Percentiles rank a stretch among this genome's conserved stretches.
Evolutionary conservation across 2,888 invertebrate genomes (phyloP).

Genomic region (Drosophila ustulata): DNA sequence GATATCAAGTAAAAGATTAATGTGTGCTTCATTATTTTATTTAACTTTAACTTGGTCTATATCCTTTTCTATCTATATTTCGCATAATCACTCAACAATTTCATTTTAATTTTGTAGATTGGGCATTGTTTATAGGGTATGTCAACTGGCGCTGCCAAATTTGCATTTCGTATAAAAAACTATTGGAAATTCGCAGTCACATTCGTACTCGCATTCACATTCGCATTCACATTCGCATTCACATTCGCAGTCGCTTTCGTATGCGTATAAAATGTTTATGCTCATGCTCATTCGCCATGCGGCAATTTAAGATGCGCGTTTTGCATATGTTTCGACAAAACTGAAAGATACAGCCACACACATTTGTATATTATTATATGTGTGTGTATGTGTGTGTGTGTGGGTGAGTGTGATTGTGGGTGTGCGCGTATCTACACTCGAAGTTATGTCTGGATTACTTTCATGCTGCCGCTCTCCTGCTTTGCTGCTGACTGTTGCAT

Average conservation of each 20-base stretch:
- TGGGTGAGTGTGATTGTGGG: neutral
- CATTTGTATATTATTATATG: neutral
- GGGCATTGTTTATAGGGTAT: slow-evolving; percentile 5
- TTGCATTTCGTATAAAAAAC: slow-evolving; percentile 40
- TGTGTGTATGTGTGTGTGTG: neutral
- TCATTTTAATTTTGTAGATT: neutral
- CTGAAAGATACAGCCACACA: slow-evolving; percentile 25
- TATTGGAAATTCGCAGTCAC: slow-evolving; percentile 26
- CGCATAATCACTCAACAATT: too few species aligned
- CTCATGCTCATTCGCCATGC: slow-evolving; percentile 39
- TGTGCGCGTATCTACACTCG: neutral
- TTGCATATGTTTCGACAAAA: slow-evolving; percentile 56
- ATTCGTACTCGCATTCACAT: slow-evolving; percentile 12
- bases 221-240: neutral
- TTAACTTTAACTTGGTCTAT: neutral
- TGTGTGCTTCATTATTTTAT: neutral
- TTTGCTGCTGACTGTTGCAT: slow-evolving; percentile 42
- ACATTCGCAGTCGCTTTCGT: neutral
- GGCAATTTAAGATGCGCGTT: slow-evolving; percentile 44
- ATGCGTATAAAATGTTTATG: slow-evolving; percentile 38
- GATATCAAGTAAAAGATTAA: too few species aligned
- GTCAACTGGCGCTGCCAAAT: slow-evolving; percentile 21
- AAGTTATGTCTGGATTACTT: slow-evolving; percentile 37
- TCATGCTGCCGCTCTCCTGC: slow-evolving; percentile 4
- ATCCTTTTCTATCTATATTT: neutral